Evolutionary conservation across 2,797 vertebrate species (phyloP).

Genomic region (Urosaurus nigricauda): DNA sequence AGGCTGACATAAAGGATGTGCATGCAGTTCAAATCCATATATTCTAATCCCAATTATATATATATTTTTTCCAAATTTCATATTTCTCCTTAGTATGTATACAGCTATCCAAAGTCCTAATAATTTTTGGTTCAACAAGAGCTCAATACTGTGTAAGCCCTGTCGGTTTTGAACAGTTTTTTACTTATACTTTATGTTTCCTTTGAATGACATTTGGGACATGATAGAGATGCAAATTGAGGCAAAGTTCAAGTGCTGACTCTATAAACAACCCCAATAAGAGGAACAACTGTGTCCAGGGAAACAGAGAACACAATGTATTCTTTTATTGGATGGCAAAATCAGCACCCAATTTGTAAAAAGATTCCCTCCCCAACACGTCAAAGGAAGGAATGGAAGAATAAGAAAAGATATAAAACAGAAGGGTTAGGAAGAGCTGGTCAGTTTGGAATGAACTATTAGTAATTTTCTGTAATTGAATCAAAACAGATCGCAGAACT

Average conservation of each 20-base stretch:
- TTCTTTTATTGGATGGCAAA: conserved; percentile 49
- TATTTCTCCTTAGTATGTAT: neutral
- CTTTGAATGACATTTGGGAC: conserved; percentile 60
- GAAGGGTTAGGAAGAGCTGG: conserved; percentile 63
- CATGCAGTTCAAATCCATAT: conserved; percentile 9
- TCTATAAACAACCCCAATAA: conserved; percentile 28
- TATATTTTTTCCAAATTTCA: neutral
- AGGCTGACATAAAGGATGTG: neutral
- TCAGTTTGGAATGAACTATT: conserved; percentile 76
- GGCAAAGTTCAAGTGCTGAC: conserved; percentile 41
- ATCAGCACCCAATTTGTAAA: conserved; percentile 49
- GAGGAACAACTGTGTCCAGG: conserved; percentile 19
- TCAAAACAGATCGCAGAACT: conserved; percentile 78
- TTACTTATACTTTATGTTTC: conserved; percentile 21
- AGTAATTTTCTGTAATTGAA: conserved; percentile 83
- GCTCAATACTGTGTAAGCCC: conserved; percentile 45
- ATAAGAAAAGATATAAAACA: conserved; percentile 65
- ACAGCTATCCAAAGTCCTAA: conserved; percentile 12
- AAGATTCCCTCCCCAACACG: neutral
- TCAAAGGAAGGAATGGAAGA: conserved; percentile 47
- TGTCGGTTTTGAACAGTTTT: conserved; percentile 33
- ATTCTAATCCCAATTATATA: neutral
- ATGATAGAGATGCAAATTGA: conserved; percentile 8
- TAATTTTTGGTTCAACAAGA: neutral
- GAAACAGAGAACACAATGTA: conserved; percentile 15